A percentile compares a stretch with the other conserved stretches of the same genome.
These are phyloP conservation scores for Apolygus lucorum DNA, from an alignment of 1,140 invertebrate genomes.

Conservation along the genomic window DNA sequence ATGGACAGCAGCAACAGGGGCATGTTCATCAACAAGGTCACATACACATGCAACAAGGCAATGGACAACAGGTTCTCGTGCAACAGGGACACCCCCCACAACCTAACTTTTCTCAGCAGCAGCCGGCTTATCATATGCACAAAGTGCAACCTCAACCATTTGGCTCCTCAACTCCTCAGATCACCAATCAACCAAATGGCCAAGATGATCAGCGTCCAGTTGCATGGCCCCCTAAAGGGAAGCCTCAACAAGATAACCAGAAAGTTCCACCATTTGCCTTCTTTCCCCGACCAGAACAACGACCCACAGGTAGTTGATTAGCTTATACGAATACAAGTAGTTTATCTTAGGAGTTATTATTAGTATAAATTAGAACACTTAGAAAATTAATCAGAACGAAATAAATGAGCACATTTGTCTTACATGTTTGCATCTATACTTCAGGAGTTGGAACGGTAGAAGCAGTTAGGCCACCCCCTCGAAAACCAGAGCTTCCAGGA, in stretches of 20 bases:
- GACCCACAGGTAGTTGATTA: neutral
- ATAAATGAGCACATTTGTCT: no score
- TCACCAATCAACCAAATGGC: neutral
- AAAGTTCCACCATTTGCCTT: neutral
- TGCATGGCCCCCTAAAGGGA: neutral
- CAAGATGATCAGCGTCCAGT: neutral
- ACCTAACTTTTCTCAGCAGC: neutral
- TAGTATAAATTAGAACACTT: neutral
- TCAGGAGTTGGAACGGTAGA: conserved; percentile 11
- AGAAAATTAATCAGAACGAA: no score
- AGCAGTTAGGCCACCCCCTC: neutral
- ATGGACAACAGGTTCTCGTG: neutral
- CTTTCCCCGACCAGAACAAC: neutral
- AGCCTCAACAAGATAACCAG: conserved; percentile 1
- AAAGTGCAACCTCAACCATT: neutral
- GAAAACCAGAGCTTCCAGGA: conserved; percentile 12
- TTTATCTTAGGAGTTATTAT: neutral
- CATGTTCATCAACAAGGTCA: neutral
- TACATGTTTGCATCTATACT: neutral
- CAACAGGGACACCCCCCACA: neutral
- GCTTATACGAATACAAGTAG: neutral
- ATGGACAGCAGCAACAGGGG: neutral
- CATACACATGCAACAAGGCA: no score
- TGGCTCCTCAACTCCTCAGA: neutral
- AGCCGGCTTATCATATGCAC: neutral